Evolutionary conservation across 2,113 vertebrate species (phyloP), one percentile per base, ranked within the genome.

Genomic region (Lynx canadensis): DNA sequence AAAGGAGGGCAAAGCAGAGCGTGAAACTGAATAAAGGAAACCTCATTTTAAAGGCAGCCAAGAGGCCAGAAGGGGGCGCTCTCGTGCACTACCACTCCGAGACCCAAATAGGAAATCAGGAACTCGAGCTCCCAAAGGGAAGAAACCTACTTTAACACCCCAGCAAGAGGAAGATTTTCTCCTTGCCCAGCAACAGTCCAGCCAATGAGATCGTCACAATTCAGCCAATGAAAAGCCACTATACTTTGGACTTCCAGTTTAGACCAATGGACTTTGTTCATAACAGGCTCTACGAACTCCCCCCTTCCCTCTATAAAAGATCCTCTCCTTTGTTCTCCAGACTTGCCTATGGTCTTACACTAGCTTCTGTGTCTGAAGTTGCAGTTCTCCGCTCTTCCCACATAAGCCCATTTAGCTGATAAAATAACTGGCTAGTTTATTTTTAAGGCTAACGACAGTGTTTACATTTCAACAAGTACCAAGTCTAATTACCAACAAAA

Each of bases 401-500:
- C 29, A 79, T 50, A 79, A 79, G 52, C 76, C 48, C 76, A n/a
- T 21, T 79, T 21, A 21, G 76, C 76, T 52, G 48, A n/a, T 21
- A 50, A 52, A 79, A n/a, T 33, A 79, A 79, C 4, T 79, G 48
- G 31, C 29, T 45, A 11, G 2, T 12, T 78, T 78, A 19, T 18
- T 79, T 79, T 79, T 79, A 33, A 79, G 29, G 76, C 10, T 79
- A 79, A 79, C 14, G 48, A 48, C 2, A 31, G 3, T 15, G 4
- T 57, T 57, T 41, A 48, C 16, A 55, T 88, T 92, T 83, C 71
- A 96, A 29, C 52, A 25, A 18, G 5, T 57, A 96, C n/a, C 12
- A 6, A 41, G 12, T 60, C 19, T 50, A 50, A 95, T 96, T 89
- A 95, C 57, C 71, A 38, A 97, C 36, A 68, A 80, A 93, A 91